Evolutionary conservation across 2,797 vertebrate species (phyloP), one percentile per base, ranked within the genome.

Genomic region (Tolypeutes matacus): DNA sequence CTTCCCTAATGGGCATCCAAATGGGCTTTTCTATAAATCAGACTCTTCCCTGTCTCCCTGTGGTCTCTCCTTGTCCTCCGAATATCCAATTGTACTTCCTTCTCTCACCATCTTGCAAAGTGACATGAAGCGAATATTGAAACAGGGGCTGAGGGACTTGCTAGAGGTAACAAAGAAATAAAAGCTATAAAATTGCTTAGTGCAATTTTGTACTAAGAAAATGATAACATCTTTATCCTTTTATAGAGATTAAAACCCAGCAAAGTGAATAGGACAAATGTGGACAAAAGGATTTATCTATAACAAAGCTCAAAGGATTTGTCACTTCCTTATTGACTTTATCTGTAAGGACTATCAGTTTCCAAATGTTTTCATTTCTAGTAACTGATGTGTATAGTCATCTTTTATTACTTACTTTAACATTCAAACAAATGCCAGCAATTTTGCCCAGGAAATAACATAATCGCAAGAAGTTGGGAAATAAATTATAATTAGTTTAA

Each of bases 391-490:
- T 31, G 75, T 3, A 12, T 49, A 20, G 88, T 88, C 77, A 56
- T 78, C 94, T 96, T 95, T 87, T 62, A 85, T 93, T 93, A 89
- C 65, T 64, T 56, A 64, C 69, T 95, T 93, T n/a, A 70, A 51
- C 56, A 95, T 69, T 89, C 72, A 89, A 93, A 83, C 56, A 51
- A 75, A 69, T 56, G 84, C 80, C 94, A 95, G 70, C 87, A 73
- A 56, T 93, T 95, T 94, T 85, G 67, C 95, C 92, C 82, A 92
- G 77, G 90, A 97, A 86, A 88, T 39, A 76, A 73, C 36, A 58
- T 34, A 56, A 90, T 94, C 65, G 15, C 67, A 87, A 64, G 64
- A 87, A 77, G 65, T 2, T 88, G 88, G 85, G 64, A 62, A 65
- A 82, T 67, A 94, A 15, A 94, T 96, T 93, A 62, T 8, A 70